A percentile compares a stretch with the other conserved stretches of the same genome.
Conservation (phyloP, 2,797 vertebrate genomes). For the Poliocrania exsul region DNA sequence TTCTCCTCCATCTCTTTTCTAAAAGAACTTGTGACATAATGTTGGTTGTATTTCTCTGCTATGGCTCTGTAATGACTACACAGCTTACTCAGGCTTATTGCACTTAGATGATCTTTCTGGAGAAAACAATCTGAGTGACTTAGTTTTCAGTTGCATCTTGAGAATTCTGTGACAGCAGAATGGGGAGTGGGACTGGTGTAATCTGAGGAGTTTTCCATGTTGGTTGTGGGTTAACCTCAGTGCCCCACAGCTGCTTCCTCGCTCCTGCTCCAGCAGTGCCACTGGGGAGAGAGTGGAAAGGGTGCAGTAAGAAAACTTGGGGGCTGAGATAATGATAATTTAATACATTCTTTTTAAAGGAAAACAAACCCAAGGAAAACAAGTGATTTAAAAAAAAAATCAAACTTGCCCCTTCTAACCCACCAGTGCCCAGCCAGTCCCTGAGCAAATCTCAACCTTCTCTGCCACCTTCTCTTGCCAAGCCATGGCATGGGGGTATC, state of each 20-base stretch:
- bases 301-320: neutral
- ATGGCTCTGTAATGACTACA: neutral
- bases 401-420: neutral
- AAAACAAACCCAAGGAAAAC: neutral
- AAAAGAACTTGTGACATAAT: neutral
- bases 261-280: rapidly evolving
- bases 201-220: neutral
- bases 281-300: neutral
- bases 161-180: neutral
- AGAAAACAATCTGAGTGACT: neutral
- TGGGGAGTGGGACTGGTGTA: neutral
- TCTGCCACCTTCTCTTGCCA: neutral
- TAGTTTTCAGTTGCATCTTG: neutral
- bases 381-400: neutral
- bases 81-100: neutral
- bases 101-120: neutral
- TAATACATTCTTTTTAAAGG: neutral
- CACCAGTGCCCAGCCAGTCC: neutral
- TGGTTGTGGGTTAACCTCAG: neutral
- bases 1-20: neutral
- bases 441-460: neutral
- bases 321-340: neutral
- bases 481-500: neutral
- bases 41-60: neutral
- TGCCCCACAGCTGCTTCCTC: neutral